phyloP scores from a whole-genome alignment of 2,113 vertebrate species.

The Sinocyclocheilus anshuiensis region DNA sequence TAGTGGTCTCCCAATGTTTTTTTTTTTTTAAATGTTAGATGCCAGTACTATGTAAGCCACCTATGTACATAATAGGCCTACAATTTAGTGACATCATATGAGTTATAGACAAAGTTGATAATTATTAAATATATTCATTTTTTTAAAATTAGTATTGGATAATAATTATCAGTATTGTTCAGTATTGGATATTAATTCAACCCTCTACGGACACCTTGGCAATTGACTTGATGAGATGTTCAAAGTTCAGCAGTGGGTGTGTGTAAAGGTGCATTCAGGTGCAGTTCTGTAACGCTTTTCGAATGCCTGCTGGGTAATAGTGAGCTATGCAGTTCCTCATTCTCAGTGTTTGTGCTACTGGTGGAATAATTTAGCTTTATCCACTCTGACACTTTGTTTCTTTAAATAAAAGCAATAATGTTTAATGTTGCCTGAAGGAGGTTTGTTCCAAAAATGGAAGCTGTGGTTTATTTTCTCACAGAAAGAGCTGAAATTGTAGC shows the following conservation, averaged over 20 bases:
- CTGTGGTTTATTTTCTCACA: background rate
- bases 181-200: background rate
- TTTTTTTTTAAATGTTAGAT: too few relatives aligned
- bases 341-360: background rate
- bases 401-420: constrained; percentile 8
- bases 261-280: constrained; percentile 19
- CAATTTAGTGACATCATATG: background rate
- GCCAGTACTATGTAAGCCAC: too few relatives aligned
- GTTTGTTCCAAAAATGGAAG: constrained; percentile 9
- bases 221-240: background rate
- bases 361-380: background rate
- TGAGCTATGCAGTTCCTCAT: background rate
- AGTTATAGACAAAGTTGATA: background rate
- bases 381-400: background rate
- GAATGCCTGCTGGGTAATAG: background rate
- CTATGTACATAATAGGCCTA: too few relatives aligned
- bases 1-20: too few relatives aligned
- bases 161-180: too few relatives aligned
- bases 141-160: background rate
- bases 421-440: constrained; percentile 26
- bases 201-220: too few relatives aligned
- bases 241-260: constrained; percentile 22
- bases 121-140: background rate
- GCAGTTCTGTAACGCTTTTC: background rate
- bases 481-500: background rate